These are phyloP conservation scores for Campoletis raptor DNA, from an alignment of 2,888 invertebrate species.

Conservation along the genomic window DNA sequence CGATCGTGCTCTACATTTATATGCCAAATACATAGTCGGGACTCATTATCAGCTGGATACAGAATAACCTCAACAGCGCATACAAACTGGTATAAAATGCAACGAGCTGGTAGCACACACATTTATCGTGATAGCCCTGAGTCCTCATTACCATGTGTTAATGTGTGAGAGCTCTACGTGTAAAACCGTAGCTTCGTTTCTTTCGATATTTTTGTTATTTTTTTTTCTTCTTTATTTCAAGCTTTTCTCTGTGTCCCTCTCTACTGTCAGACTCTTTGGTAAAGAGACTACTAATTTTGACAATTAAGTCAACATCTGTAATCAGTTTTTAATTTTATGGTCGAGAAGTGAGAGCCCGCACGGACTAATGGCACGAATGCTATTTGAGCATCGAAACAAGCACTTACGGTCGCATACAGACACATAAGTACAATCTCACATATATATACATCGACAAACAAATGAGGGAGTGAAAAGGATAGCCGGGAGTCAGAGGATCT, in stretches of 20 bases:
- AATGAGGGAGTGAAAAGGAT: background rate
- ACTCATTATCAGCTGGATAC: slow-evolving; percentile 56
- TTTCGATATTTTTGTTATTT: background rate
- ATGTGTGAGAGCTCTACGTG: slow-evolving; percentile 27
- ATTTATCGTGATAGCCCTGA: slow-evolving; percentile 18
- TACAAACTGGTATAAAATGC: slow-evolving; percentile 31
- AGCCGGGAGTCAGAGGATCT: slow-evolving; percentile 22
- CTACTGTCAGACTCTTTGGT: background rate
- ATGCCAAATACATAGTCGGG: slow-evolving; percentile 13
- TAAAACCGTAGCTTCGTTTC: slow-evolving; percentile 16
- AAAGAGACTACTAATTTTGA: slow-evolving; percentile 70
- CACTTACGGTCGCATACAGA: background rate
- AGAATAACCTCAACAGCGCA: slow-evolving; percentile 51
- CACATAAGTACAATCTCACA: background rate
- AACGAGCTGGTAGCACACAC: slow-evolving; percentile 11
- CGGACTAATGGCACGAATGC: slow-evolving; percentile 3
- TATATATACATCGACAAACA: background rate
- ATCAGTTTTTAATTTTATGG: slow-evolving; percentile 71
- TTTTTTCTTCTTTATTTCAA: background rate
- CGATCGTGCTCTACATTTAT: slow-evolving; percentile 22
- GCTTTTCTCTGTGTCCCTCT: background rate
- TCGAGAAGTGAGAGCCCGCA: slow-evolving; percentile 27
- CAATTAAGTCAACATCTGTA: slow-evolving; percentile 77
- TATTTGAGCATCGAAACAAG: slow-evolving; percentile 20
- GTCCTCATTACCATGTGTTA: slow-evolving; percentile 62